Conservation (phyloP, 1,140 invertebrate genomes). For the Matsumurasca onukii region DNA sequence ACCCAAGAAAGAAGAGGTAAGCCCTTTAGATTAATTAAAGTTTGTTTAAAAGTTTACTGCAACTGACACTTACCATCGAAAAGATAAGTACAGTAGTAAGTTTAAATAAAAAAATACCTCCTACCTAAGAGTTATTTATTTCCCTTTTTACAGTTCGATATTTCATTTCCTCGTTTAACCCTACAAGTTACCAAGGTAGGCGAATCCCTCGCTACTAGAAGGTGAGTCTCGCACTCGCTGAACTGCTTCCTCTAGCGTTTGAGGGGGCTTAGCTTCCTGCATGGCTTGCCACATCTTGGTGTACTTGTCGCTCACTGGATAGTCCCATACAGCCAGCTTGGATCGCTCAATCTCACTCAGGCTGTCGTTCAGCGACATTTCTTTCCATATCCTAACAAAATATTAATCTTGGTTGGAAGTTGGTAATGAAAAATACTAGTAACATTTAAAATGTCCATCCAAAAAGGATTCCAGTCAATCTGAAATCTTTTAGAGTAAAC, state of each 20-base stretch:
- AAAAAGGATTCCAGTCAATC: neutral
- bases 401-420: neutral
- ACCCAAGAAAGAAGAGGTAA: no score
- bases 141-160: no score
- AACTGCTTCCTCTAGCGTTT: constrained; percentile 73
- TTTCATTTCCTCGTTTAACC: no score
- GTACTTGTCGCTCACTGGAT: constrained; percentile 97
- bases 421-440: neutral
- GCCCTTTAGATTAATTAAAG: no score
- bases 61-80: no score
- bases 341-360: constrained; percentile 84
- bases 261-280: constrained; percentile 83
- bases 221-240: constrained; percentile 71
- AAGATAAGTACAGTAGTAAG: no score
- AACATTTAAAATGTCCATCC: neutral
- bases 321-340: constrained; percentile 97
- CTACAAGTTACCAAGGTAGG: constrained; percentile 82
- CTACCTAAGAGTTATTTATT: no score
- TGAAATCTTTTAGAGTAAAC: neutral
- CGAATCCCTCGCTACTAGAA: constrained; percentile 82
- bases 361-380: constrained; percentile 94
- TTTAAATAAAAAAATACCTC: no score
- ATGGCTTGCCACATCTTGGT: constrained; percentile 99
- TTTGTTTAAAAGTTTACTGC: no score
- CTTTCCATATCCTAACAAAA: constrained; percentile 88